Evolutionary conservation across 2,797 vertebrate genomes (phyloP).

Genomic region (Takifugu ocellatus): DNA sequence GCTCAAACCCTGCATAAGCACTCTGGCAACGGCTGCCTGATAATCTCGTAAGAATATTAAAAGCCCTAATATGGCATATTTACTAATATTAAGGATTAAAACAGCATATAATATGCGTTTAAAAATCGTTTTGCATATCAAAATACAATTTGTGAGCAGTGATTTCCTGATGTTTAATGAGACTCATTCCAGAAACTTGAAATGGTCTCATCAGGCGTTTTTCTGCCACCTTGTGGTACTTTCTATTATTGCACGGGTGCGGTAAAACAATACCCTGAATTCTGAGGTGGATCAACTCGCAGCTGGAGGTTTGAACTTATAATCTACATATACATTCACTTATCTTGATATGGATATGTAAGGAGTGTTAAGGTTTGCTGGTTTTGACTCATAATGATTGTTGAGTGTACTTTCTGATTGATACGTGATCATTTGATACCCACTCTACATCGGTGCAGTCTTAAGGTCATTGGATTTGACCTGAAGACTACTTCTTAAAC

Average conservation of each 20-base stretch:
- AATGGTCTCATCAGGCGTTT: conserved; percentile 32
- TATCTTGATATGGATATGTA: too few relatives aligned
- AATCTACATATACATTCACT: too few relatives aligned
- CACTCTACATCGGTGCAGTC: too few relatives aligned
- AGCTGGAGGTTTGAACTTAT: too few relatives aligned
- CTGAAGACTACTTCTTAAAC: too few relatives aligned
- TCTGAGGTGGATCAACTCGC: too few relatives aligned
- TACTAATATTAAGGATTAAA: conserved; percentile 75
- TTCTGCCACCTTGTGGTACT: conserved; percentile 69
- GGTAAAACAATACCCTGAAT: not conserved
- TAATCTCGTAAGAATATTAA: conserved; percentile 76
- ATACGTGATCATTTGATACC: too few relatives aligned
- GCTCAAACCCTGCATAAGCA: conserved; percentile 68
- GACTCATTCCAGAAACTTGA: conserved; percentile 37
- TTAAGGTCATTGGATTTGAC: too few relatives aligned
- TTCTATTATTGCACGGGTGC: conserved; percentile 37
- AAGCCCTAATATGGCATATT: conserved; percentile 72
- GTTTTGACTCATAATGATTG: too few relatives aligned
- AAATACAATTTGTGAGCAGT: conserved; percentile 72
- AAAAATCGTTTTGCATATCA: conserved; percentile 77
- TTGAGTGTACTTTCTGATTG: too few relatives aligned
- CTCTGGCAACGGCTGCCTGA: conserved; percentile 57
- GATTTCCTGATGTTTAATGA: conserved; percentile 59
- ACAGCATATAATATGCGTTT: conserved; percentile 74
- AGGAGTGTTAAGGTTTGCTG: too few relatives aligned